These are phyloP conservation scores for Nasonovia ribisnigri DNA, from an alignment of 2,888 invertebrate genomes.

Conservation along the genomic window DNA sequence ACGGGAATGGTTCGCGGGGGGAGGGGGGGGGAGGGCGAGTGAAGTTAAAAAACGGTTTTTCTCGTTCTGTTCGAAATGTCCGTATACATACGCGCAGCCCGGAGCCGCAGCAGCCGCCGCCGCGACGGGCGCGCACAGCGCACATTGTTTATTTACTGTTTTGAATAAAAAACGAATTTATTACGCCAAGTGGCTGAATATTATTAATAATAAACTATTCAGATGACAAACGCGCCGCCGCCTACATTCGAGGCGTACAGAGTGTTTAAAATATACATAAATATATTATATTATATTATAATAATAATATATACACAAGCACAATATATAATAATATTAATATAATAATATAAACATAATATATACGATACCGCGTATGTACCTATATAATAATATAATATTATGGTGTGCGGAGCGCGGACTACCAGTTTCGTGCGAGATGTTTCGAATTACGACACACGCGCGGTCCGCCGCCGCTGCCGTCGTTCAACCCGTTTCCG, in stretches of 20 bases:
- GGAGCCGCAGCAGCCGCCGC: not conserved
- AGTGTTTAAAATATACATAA: constrained; percentile 31
- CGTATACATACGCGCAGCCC: not conserved
- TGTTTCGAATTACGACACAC: constrained; percentile 45
- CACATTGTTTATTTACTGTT: constrained; percentile 64
- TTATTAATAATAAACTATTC: constrained; percentile 64
- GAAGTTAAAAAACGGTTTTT: constrained; percentile 39
- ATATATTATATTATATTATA: not conserved
- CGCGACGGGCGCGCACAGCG: not conserved
- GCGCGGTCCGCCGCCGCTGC: not conserved
- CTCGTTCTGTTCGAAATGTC: constrained; percentile 19
- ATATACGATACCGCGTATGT: not conserved
- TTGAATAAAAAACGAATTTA: constrained; percentile 65
- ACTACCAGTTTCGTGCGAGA: constrained; percentile 62
- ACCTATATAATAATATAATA: not conserved
- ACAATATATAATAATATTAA: not conserved
- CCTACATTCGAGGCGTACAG: constrained; percentile 55
- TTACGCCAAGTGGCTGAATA: constrained; percentile 61
- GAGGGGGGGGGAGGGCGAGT: not conserved
- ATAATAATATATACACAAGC: constrained; percentile 32
- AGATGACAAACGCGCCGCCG: constrained; percentile 63
- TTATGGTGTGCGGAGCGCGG: not conserved
- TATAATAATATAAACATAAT: not conserved
- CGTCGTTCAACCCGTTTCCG: constrained; percentile 53
- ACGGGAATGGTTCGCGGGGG: not conserved